phyloP scores from a whole-genome alignment of 2,888 invertebrate species.

The Entomobrya proxima region DNA sequence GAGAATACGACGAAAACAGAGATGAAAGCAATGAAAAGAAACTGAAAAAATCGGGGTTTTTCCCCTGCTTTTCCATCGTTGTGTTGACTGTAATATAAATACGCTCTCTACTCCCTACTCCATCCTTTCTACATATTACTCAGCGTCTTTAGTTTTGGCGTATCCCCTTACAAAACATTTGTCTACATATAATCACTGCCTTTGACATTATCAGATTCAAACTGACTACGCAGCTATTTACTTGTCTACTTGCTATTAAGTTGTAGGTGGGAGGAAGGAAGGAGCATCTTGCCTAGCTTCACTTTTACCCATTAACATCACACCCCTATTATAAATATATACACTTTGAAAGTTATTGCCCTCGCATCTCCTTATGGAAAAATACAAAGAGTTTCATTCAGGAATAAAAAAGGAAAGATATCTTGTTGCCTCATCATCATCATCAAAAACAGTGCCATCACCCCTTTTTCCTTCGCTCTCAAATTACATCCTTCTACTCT shows the following conservation, averaged over 20 bases:
- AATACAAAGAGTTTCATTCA: background rate
- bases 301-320: slow-evolving; percentile 11
- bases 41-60: background rate
- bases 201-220: slow-evolving; percentile 65
- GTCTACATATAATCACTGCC: slow-evolving; percentile 60
- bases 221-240: background rate
- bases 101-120: background rate
- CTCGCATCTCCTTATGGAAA: background rate
- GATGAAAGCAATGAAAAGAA: background rate
- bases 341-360: background rate
- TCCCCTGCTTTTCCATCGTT: background rate
- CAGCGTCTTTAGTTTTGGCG: background rate
- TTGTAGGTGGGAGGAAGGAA: background rate
- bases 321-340: background rate
- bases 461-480: slow-evolving; percentile 21
- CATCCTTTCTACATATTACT: background rate
- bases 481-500: slow-evolving; percentile 32
- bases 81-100: background rate
- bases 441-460: background rate
- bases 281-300: background rate
- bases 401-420: slow-evolving; percentile 12
- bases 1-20: background rate
- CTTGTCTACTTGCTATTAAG: background rate
- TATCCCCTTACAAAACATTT: slow-evolving; percentile 48
- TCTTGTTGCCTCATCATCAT: slow-evolving; percentile 44